Evolutionary conservation across 2,888 invertebrate genomes (phyloP).

Genomic region (Julus scanicus): DNA sequence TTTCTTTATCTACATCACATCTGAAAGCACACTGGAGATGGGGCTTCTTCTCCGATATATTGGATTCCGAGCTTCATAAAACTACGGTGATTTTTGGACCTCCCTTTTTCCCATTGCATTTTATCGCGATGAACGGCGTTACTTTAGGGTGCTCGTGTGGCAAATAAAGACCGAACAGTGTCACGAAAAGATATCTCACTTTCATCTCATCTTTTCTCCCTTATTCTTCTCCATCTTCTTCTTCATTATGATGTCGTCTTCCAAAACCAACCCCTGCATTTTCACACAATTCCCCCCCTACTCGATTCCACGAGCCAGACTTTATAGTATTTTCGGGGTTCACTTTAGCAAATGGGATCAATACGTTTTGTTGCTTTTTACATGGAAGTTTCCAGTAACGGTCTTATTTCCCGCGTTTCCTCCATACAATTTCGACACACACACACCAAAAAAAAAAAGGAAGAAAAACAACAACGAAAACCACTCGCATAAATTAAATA

Average conservation of each 20-base stretch:
- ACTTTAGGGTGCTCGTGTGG: conserved; percentile 43
- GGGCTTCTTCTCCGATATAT: conserved; percentile 37
- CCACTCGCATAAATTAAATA: conserved; percentile 21
- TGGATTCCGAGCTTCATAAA: conserved; percentile 16
- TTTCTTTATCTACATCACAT: conserved; percentile 27
- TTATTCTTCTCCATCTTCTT: not conserved
- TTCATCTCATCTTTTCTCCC: conserved; percentile 40
- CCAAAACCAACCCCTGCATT: not conserved
- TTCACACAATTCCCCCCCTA: no score
- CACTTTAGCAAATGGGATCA: conserved; percentile 47
- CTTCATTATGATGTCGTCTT: conserved; percentile 25
- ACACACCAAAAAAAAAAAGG: no score
- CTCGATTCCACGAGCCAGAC: not conserved
- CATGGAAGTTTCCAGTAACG: conserved; percentile 30
- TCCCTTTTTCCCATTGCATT: not conserved
- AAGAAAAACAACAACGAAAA: not conserved
- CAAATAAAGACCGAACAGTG: conserved; percentile 32
- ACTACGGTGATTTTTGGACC: not conserved
- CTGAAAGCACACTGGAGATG: not conserved
- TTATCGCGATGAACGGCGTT: conserved; percentile 39
- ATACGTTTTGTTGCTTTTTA: conserved; percentile 43
- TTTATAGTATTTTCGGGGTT: conserved; percentile 30
- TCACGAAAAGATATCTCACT: conserved; percentile 38
- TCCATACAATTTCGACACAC: not conserved
- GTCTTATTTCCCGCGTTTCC: not conserved